Evolutionary conservation across 2,797 vertebrate species (phyloP), one percentile per base, ranked within the genome.

Genomic region (Mastacembelus armatus): DNA sequence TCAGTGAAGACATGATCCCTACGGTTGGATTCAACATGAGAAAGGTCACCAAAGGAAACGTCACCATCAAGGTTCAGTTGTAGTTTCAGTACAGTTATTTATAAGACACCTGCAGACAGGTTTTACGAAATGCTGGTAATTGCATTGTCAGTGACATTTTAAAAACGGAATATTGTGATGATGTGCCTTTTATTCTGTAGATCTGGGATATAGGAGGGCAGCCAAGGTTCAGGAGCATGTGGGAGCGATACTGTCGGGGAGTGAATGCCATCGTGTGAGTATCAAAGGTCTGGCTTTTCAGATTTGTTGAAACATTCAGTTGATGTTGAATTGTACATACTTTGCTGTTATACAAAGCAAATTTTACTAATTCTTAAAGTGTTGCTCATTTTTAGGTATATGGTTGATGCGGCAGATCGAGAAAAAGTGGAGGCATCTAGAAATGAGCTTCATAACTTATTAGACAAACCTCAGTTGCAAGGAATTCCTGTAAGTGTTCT

Each of bases 181-280:
- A 40, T 36, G n/a, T 77, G 36, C 4, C 12, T 9, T 50, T 77
- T 8, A 57, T 63, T 49, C 56, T 84, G 21, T 82, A 99, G 98
- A 97, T 99, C 74, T 99, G 98, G 98, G 98, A 99, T 89, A 99
- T 99, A 86, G 98, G 98, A 89, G 98, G 98, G 51, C 98, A 99
- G 66, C 97, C 98, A 4, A 94, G 98, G 71, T 99, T 99, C 93
- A 95, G 98, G 82, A 99, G 97, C 94, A 99, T 99, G 98, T 99
- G 98, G 98, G 98, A 99, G 78, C 94, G 97, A 19, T 99, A 99
- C 71, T 99, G 98, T 91, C 92, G 98, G 82, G 98, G 98, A 63
- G 98, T 99, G 70, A 99, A 99, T 59, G 97, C 98, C 59, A 98
- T 99, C 15, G 98, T 99, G 98, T 99, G 91, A 97, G 97, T 92